Conservation (phyloP, 2,113 vertebrate species). For the Benitochromis conjunctus region DNA sequence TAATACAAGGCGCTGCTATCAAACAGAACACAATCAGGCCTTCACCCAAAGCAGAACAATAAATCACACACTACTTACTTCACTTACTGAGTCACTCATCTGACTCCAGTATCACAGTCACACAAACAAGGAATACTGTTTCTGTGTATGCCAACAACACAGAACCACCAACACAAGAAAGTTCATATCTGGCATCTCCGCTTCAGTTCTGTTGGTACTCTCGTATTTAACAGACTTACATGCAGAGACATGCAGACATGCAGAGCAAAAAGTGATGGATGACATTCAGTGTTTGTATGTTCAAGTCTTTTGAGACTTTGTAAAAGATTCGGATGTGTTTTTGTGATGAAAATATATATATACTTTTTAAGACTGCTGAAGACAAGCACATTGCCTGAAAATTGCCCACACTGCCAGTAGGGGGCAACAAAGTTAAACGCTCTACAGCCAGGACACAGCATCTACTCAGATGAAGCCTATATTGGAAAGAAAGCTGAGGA, state of each 20-base stretch:
- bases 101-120: too few relatives aligned
- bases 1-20: background rate
- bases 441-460: background rate
- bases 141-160: background rate
- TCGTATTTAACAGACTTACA: background rate
- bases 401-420: background rate
- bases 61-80: background rate
- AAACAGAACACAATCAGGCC: too few relatives aligned
- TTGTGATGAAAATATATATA: background rate
- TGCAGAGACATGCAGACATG: background rate
- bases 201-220: background rate
- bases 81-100: too few relatives aligned
- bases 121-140: background rate
- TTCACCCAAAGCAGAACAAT: too few relatives aligned
- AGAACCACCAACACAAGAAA: background rate
- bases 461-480: fast-evolving
- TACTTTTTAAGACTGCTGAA: background rate
- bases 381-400: background rate
- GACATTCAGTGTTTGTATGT: fast-evolving
- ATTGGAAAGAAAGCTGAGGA: background rate
- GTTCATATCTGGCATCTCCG: background rate
- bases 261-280: background rate
- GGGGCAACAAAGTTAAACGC: background rate
- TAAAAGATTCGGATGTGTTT: background rate
- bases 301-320: background rate